Evolutionary conservation across 2,888 invertebrate genomes (phyloP), one percentile per base, ranked within the genome.

Genomic region (Aspidiotus destructor): DNA sequence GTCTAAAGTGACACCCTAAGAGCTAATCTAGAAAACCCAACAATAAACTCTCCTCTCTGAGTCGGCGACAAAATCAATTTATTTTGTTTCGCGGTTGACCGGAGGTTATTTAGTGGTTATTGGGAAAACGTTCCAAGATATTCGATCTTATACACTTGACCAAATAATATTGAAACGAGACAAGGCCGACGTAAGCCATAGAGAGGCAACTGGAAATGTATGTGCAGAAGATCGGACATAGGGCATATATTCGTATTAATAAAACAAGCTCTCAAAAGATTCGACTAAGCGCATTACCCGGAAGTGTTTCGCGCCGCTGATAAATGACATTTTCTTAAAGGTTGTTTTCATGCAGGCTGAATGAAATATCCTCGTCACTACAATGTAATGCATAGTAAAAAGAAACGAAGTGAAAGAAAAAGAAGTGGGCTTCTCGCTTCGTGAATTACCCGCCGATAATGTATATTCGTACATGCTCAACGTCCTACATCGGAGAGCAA

Each of bases 301-400:
- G 28, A 48, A 48, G 11, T 13, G 48, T 48, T 48, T 48, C 48
- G 48, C 48, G 48, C 48, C 48, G n/a, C n/a, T 48, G 48, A 48
- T n/a, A 48, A 48, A 48, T 48, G 48, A n/a, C n/a, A 48, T 48
- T 48, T 48, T n/a, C 48, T 48, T n/a, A n/a, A 48, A 48, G 48
- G 48, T 48, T 48, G 48, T 48, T 48, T 28, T 48, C 48, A n/a
- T 48, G 48, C 48, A 48, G n/a, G 2, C 11, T 48, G 48, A 48
- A 13, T 48, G 48, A 28, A 28, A 28, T 28, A 28, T 28, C 28
- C 28, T 28, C 28, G 28, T 28, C 28, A 28, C 28, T 28, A 28
- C 28, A 28, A 28, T 28, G 28, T 28, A 28, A 28, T 28, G 28
- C 28, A 28, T 28, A 28, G 28, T 28, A 28, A 48, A n/a, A n/a